Conservation (phyloP, 2,113 vertebrate species). For the Myrmophylax atrothorax region DNA sequence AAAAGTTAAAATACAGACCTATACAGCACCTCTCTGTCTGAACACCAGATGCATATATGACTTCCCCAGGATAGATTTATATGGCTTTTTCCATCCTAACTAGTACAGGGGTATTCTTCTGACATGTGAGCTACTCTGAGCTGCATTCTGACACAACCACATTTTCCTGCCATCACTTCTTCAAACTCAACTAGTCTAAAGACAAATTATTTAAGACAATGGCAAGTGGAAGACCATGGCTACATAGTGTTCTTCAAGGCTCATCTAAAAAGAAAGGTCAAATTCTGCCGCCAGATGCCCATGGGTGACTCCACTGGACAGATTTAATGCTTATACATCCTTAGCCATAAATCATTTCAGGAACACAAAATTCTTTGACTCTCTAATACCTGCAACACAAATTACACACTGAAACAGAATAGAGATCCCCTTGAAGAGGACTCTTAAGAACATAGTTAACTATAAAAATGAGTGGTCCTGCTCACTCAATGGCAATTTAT, state of each 20-base stretch:
- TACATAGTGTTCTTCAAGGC: not conserved
- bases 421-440: not conserved
- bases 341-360: not conserved
- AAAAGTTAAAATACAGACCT: not conserved
- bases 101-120: not conserved
- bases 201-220: not conserved
- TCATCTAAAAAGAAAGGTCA: conserved; percentile 12
- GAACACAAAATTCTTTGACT: not conserved
- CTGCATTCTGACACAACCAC: not conserved
- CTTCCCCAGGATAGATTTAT: not conserved
- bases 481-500: not conserved
- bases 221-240: not conserved
- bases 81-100: not conserved
- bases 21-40: not conserved
- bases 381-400: not conserved
- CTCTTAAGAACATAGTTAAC: not conserved
- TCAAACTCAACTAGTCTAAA: not conserved
- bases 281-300: not conserved
- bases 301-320: not conserved
- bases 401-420: not conserved
- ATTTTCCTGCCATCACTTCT: not conserved
- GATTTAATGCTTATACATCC: not conserved
- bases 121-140: not conserved
- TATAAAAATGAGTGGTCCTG: not conserved
- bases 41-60: accelerated